Evolutionary conservation across 2,113 vertebrate species (phyloP).

Genomic region (Xiphias gladius): DNA sequence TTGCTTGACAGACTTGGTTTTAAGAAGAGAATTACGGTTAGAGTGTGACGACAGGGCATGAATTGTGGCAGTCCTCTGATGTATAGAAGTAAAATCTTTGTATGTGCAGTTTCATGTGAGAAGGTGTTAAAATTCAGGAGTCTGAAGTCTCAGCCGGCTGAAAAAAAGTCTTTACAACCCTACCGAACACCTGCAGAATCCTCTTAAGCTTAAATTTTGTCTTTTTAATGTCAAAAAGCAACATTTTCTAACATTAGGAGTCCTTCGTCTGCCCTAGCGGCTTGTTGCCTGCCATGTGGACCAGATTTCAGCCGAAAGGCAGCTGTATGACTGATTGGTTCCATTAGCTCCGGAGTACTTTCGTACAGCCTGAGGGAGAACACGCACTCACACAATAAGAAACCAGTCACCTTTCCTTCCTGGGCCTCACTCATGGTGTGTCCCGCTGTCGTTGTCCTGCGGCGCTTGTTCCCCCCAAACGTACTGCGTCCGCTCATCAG

Average conservation of each 20-base stretch:
- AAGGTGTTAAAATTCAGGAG: too few relatives aligned
- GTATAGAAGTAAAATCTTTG: neutral
- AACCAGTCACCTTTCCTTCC: constrained; percentile 83
- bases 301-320: neutral
- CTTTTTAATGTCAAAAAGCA: neutral
- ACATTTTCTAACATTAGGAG: neutral
- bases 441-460: constrained; percentile 58
- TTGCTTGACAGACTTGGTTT: neutral
- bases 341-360: neutral
- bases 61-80: neutral
- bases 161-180: neutral
- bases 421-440: constrained; percentile 81
- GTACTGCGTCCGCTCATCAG: constrained; percentile 69
- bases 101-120: too few relatives aligned
- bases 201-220: neutral
- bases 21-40: neutral
- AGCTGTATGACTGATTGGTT: neutral
- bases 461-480: constrained; percentile 75
- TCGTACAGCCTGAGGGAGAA: neutral
- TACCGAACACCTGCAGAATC: neutral
- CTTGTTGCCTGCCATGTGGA: neutral
- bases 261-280: neutral
- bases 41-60: neutral
- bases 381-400: neutral
- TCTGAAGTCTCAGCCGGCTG: too few relatives aligned